phyloP scores from a whole-genome alignment of 2,797 vertebrate species.

The Clamator glandarius region DNA sequence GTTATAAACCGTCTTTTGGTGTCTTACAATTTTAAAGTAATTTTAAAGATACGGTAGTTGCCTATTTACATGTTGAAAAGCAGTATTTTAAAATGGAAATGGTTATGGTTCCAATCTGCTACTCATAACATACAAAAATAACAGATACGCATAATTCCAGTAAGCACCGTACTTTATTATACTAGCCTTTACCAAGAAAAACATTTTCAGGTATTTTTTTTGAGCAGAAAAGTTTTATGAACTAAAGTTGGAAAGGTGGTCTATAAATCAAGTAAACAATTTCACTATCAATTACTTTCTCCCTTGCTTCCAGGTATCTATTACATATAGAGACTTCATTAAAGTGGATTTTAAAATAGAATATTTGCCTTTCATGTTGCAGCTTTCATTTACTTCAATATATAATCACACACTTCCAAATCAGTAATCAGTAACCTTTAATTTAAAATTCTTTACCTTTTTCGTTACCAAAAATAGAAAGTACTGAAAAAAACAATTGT shows the following conservation, averaged over 20 bases:
- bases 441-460: neutral
- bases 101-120: neutral
- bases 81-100: slow-evolving; percentile 19
- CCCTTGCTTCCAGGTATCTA: neutral
- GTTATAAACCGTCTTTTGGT: neutral
- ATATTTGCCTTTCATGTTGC: neutral
- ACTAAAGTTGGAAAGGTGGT: neutral
- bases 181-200: slow-evolving; percentile 19
- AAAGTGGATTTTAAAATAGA: neutral
- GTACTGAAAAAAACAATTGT: neutral
- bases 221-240: neutral
- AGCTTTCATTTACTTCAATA: slow-evolving; percentile 12
- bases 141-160: neutral
- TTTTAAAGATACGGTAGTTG: neutral
- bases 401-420: neutral
- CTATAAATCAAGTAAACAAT: slow-evolving; percentile 32
- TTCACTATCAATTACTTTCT: neutral
- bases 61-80: neutral
- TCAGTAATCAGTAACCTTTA: neutral
- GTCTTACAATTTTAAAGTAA: neutral
- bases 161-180: neutral
- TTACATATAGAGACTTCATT: neutral
- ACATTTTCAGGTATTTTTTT: neutral
- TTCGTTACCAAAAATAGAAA: neutral
- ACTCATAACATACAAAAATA: slow-evolving; percentile 11